Conservation (phyloP, 2,888 invertebrate species). For the Polyploca ridens region DNA sequence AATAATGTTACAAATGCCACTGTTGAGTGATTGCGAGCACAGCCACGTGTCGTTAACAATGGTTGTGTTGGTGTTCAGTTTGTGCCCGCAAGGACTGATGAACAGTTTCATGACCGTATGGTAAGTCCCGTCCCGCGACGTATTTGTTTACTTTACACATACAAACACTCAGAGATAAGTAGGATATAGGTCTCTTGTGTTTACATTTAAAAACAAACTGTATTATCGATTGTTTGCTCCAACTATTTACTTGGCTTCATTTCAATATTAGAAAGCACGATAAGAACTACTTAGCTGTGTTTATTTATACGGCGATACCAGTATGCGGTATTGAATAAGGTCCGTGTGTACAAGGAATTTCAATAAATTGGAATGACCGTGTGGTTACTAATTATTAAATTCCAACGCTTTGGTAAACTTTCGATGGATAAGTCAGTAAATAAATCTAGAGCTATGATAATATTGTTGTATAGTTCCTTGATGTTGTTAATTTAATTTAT, state of each 20-base stretch:
- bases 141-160: slow-evolving; percentile 25
- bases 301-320: neutral
- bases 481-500: neutral
- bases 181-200: slow-evolving; percentile 16
- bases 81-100: slow-evolving; percentile 94
- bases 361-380: no score
- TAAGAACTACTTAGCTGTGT: neutral
- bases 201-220: slow-evolving; percentile 8
- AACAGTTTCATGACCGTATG: slow-evolving; percentile 95
- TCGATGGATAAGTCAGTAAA: no score
- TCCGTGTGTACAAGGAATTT: no score
- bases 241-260: neutral
- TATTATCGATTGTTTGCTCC: neutral
- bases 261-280: neutral
- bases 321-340: neutral
- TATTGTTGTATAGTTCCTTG: neutral
- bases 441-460: neutral
- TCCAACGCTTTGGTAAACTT: no score
- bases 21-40: slow-evolving; percentile 59
- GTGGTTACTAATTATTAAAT: no score
- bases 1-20: slow-evolving; percentile 62
- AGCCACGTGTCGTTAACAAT: slow-evolving; percentile 72
- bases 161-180: slow-evolving; percentile 12
- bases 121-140: slow-evolving; percentile 86
- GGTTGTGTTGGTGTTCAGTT: slow-evolving; percentile 89